These are phyloP conservation scores for Vulpes vulpes DNA, from an alignment of 2,113 vertebrate species.

Conservation along the genomic window DNA sequence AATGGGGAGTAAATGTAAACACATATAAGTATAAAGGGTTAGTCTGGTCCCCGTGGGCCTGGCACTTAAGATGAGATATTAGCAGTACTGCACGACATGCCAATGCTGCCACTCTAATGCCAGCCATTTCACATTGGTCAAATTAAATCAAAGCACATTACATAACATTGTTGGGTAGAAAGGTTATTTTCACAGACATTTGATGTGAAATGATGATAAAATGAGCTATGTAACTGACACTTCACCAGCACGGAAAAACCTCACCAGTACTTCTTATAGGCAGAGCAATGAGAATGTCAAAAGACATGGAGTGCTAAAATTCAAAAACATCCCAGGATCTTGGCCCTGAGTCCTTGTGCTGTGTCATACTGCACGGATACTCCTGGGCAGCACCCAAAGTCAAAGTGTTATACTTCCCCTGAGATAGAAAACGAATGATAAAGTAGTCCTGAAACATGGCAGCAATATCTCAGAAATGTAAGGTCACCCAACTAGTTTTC, in stretches of 20 bases:
- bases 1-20: not conserved
- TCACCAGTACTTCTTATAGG: not conserved
- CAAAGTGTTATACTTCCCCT: not conserved
- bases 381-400: not conserved
- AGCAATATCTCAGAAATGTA: not conserved
- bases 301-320: not conserved
- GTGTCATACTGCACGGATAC: not conserved
- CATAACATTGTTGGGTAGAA: not conserved
- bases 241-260: not conserved
- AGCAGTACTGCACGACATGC: accelerated
- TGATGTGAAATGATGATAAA: not conserved
- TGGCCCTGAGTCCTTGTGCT: not conserved
- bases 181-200: not conserved
- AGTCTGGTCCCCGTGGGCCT: not conserved
- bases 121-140: not conserved
- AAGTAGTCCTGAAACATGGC: not conserved
- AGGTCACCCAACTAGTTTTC: not conserved
- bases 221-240: not conserved
- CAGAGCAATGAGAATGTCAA: not conserved
- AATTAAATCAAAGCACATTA: not conserved
- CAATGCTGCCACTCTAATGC: not conserved
- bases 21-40: not conserved
- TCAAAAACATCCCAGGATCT: not conserved
- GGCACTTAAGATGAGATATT: not conserved
- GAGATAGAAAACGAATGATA: not conserved